Conservation (phyloP, 2,888 invertebrate genomes). For the Sarcophaga caerulescens region DNA sequence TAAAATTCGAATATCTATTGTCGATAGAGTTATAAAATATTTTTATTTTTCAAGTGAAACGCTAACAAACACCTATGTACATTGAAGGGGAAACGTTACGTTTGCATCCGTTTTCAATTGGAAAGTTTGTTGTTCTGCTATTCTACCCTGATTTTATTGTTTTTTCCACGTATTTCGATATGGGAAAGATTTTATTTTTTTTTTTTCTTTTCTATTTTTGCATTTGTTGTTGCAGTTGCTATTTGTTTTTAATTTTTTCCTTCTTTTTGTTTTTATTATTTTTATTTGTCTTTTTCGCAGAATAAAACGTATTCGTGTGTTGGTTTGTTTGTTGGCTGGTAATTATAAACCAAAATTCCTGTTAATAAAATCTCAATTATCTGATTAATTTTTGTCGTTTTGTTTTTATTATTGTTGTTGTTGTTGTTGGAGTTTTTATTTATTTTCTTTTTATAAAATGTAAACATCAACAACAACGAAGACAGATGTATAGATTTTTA, state of each 20-base stretch:
- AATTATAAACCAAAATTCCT: conserved; percentile 65
- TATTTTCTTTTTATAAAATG: not conserved
- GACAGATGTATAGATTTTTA: too few relatives aligned
- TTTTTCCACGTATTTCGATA: conserved; percentile 8
- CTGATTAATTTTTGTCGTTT: conserved; percentile 54
- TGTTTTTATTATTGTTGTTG: not conserved
- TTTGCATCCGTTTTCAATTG: conserved; percentile 44
- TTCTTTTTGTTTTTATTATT: conserved; percentile 13
- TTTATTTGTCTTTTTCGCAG: conserved; percentile 48
- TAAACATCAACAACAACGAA: not conserved
- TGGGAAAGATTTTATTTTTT: conserved; percentile 39
- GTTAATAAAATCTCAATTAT: conserved; percentile 63
- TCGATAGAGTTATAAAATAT: not conserved
- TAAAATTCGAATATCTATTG: not conserved
- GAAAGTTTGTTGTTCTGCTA: conserved; percentile 7
- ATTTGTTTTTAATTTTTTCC: conserved; percentile 24
- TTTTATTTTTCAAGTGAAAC: conserved; percentile 1
- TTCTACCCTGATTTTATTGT: not conserved
- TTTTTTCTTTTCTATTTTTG: not conserved
- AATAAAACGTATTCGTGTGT: conserved; percentile 44
- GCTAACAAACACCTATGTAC: conserved; percentile 11
- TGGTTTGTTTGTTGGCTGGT: conserved; percentile 22
- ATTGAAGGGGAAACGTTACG: not conserved
- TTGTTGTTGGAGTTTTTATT: conserved; percentile 20
- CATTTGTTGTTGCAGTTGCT: conserved; percentile 24